These are phyloP conservation scores for Scaptomyza reducta DNA, from an alignment of 2,888 invertebrate genomes.

Conservation along the genomic window DNA sequence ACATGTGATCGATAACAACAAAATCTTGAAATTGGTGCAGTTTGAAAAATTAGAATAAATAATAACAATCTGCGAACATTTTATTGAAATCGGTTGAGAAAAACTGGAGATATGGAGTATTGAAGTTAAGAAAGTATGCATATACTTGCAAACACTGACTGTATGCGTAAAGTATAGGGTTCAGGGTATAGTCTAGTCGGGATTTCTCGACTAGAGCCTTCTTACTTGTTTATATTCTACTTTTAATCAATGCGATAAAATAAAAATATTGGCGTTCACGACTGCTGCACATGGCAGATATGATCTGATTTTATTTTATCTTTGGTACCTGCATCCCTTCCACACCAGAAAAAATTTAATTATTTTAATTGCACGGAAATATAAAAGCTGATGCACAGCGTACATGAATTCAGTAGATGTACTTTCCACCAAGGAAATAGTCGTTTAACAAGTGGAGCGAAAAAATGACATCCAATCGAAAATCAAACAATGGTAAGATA, in stretches of 20 bases:
- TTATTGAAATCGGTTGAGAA: too few relatives aligned
- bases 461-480: constrained; percentile 27
- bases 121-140: too few relatives aligned
- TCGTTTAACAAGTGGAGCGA: constrained; percentile 11
- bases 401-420: constrained; percentile 27
- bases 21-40: too few relatives aligned
- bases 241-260: constrained; percentile 28
- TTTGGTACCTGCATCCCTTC: constrained; percentile 21
- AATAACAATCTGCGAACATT: too few relatives aligned
- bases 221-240: constrained; percentile 4
- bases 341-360: constrained; percentile 38
- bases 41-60: too few relatives aligned
- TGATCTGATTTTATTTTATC: constrained; percentile 36
- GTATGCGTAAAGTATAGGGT: too few relatives aligned
- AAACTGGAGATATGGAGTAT: too few relatives aligned
- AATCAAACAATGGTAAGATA: constrained; percentile 32
- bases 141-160: too few relatives aligned
- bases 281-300: constrained; percentile 34
- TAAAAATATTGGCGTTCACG: constrained; percentile 5
- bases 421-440: constrained; percentile 24
- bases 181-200: too few relatives aligned
- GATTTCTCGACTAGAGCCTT: too few relatives aligned
- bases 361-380: constrained; percentile 51
- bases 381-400: constrained; percentile 38
- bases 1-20: too few relatives aligned